Evolutionary conservation across 2,888 invertebrate species (phyloP), one percentile per base, ranked within the genome.

Genomic region (Drosophila borealis): DNA sequence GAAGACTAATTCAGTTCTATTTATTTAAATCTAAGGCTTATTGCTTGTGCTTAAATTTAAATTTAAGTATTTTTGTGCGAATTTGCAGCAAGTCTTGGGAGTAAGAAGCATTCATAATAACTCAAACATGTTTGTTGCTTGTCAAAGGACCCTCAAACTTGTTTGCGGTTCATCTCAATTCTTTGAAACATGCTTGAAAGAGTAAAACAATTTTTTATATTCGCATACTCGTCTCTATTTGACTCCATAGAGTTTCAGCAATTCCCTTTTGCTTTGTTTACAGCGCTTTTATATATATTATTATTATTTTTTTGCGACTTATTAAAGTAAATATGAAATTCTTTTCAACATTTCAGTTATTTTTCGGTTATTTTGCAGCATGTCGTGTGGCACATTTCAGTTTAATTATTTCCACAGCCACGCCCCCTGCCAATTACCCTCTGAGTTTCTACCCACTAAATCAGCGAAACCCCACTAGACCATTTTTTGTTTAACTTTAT

Each of bases 361-460:
- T 19, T 55, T 41, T 50, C 13, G 34, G 13, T 33, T 8, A 6
- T 45, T 46, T 44, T 14, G 9, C 39, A 50, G 14, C 53, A 51
- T 49, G 41, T 34, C 17, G 13, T 64, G 33, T 56, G 61, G 39
- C 56, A 45, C 39, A 54, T 63, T 63, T 70, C 42, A 48, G 53
- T 53, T 63, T 50, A 57, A 70, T 50, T 49, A 62, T 49, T 25
- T 36, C 37, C 17, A 34, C 39, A 60, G 37, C n/a, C 37, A 37
- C 6, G n/a, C n/a, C 37, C n/a, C 37, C n/a, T 37, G 8, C 8
- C n/a, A 39, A n/a, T 13, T 49, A 37, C 36, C 45, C 50, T 39
- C 37, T 2, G 29, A 29, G 29, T 8, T 2, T 8, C 10, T 34
- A 11, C 42, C 17, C 34, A 34, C 33, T 11, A 39, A 49, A 14